Percentiles rank a stretch among this genome's conserved stretches.
phyloP scores from a whole-genome alignment of 35 echinoderm and acorn worm genomes.

The Diadema setosum region DNA sequence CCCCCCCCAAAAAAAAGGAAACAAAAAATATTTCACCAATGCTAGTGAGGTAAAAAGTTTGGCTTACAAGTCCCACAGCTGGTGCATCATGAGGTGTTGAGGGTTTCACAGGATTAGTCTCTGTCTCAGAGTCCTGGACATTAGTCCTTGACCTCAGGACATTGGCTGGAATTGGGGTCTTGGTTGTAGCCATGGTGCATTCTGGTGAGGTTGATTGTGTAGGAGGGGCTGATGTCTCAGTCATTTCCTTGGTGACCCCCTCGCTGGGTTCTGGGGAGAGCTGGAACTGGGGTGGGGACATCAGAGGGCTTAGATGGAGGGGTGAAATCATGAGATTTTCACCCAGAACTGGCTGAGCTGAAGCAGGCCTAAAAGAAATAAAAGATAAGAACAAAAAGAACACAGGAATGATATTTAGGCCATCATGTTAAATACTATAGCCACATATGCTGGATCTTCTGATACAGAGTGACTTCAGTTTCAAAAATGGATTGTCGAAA shows the following conservation, averaged over 20 bases:
- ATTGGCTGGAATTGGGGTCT: neutral
- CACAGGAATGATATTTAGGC: too few relatives aligned
- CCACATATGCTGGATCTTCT: too few relatives aligned
- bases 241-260: neutral
- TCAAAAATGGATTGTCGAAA: too few relatives aligned
- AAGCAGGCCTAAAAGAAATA: neutral
- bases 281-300: neutral
- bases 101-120: neutral
- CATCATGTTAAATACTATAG: too few relatives aligned
- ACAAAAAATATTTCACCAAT: too few relatives aligned
- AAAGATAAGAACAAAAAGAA: neutral
- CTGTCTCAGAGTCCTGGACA: neutral
- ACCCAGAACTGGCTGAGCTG: neutral
- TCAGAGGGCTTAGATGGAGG: neutral
- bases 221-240: neutral
- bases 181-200: neutral
- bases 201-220: neutral
- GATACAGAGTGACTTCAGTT: too few relatives aligned
- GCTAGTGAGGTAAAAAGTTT: too few relatives aligned
- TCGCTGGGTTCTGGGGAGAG: neutral
- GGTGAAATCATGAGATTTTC: neutral
- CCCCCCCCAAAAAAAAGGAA: too few relatives aligned
- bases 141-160: neutral
- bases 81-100: neutral
- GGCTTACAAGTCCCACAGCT: neutral